These are phyloP conservation scores for Brachionus paranguensis DNA, from an alignment of 1,140 invertebrate species.

Conservation along the genomic window DNA sequence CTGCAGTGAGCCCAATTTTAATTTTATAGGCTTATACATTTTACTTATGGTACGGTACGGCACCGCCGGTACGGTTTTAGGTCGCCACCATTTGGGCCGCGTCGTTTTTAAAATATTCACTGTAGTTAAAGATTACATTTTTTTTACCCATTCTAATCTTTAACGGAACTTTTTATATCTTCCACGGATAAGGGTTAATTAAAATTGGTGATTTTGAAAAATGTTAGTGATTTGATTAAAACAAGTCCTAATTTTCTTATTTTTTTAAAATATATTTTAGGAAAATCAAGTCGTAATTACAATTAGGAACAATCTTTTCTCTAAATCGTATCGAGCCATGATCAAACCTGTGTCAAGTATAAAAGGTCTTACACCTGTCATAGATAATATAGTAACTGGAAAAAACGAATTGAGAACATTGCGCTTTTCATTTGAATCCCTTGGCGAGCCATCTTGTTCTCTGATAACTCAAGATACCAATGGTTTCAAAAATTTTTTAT, in stretches of 20 bases:
- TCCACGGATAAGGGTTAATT: too few relatives aligned
- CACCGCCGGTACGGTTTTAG: too few relatives aligned
- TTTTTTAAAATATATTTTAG: background rate
- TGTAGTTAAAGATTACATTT: too few relatives aligned
- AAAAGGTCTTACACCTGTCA: background rate
- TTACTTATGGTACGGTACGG: too few relatives aligned
- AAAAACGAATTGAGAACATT: background rate
- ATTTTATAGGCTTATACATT: too few relatives aligned
- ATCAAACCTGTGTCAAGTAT: background rate
- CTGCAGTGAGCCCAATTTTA: too few relatives aligned
- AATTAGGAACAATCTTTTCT: background rate
- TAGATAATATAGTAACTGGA: background rate
- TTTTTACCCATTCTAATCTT: too few relatives aligned
- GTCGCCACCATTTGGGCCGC: too few relatives aligned
- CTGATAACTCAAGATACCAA: background rate
- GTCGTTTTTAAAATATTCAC: too few relatives aligned
- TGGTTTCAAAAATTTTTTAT: background rate
- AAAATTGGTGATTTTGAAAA: too few relatives aligned
- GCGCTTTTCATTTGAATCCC: background rate
- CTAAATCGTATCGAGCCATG: background rate
- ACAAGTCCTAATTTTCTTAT: background rate
- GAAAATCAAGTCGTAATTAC: background rate
- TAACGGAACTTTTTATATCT: too few relatives aligned
- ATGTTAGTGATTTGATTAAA: too few relatives aligned
- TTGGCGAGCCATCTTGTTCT: constrained; percentile 38